These are phyloP conservation scores for Scrobipalpa costella DNA, from an alignment of 2,888 invertebrate species.

Conservation along the genomic window DNA sequence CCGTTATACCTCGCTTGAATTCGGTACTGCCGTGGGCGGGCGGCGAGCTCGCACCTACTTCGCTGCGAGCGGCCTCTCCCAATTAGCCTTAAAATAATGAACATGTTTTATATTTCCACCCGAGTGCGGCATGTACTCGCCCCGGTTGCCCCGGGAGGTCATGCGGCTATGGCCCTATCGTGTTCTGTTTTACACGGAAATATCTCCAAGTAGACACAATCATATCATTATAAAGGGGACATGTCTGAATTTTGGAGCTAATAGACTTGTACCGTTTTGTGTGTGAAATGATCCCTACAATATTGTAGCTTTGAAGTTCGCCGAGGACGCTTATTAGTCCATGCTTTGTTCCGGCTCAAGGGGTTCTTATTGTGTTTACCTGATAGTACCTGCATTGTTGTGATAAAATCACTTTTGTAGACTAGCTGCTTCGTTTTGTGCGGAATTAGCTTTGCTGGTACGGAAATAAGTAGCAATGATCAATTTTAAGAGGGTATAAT, in stretches of 20 bases:
- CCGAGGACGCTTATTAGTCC: conserved; percentile 43
- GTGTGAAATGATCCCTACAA: conserved; percentile 48
- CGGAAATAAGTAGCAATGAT: too few relatives aligned
- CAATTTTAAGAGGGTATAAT: too few relatives aligned
- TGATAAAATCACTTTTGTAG: too few relatives aligned
- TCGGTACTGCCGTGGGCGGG: conserved; percentile 75
- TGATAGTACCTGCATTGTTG: background rate
- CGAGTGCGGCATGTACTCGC: conserved; percentile 75
- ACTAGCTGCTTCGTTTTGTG: background rate
- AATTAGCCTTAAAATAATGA: conserved; percentile 82
- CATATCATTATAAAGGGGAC: conserved; percentile 62
- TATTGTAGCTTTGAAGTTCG: conserved; percentile 45
- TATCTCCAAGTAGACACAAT: conserved; percentile 59
- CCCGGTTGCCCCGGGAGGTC: conserved; percentile 77
- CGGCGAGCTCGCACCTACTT: conserved; percentile 68
- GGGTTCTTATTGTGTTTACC: conserved; percentile 43
- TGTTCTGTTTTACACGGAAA: conserved; percentile 55
- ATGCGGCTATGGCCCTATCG: conserved; percentile 63
- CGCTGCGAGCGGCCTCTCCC: conserved; percentile 77
- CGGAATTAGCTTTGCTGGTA: too few relatives aligned
- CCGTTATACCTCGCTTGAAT: conserved; percentile 65
- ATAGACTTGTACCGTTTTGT: conserved; percentile 47
- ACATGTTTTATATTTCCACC: conserved; percentile 81
- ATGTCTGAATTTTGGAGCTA: conserved; percentile 52
- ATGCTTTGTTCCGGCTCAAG: conserved; percentile 40